phyloP scores from a whole-genome alignment of 2,888 invertebrate species.

The Trissolcus japonicus region DNA sequence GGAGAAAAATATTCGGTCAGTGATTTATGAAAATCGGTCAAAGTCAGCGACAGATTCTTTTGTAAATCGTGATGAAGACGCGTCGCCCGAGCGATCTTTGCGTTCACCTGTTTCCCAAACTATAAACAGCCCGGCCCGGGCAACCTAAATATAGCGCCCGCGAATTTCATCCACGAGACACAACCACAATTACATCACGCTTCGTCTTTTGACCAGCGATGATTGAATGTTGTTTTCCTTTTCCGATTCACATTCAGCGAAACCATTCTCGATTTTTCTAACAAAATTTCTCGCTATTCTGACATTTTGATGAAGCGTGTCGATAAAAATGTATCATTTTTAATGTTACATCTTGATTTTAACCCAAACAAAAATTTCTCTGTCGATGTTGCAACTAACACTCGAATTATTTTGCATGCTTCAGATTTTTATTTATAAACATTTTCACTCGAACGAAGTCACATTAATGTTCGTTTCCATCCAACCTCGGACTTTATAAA shows the following conservation, averaged over 20 bases:
- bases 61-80: conserved; percentile 59
- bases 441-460: conserved; percentile 14
- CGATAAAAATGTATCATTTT: too few relatives aligned
- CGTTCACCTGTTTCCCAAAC: conserved; percentile 74
- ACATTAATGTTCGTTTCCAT: conserved; percentile 1
- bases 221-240: conserved; percentile 29
- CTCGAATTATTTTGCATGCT: conserved; percentile 9
- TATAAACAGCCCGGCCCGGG: conserved; percentile 74
- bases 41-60: conserved; percentile 69
- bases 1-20: conserved; percentile 47
- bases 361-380: too few relatives aligned
- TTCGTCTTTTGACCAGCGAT: conserved; percentile 17
- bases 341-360: neutral
- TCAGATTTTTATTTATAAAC: conserved; percentile 36
- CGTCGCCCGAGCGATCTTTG: conserved; percentile 54
- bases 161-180: conserved; percentile 71
- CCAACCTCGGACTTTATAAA: too few relatives aligned
- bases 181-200: conserved; percentile 57
- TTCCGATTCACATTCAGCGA: conserved; percentile 1
- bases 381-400: neutral
- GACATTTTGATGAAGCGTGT: too few relatives aligned
- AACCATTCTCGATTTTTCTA: neutral
- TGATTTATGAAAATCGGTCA: conserved; percentile 72
- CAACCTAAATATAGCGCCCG: conserved; percentile 73
- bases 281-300: too few relatives aligned